Evolutionary conservation across 2,797 vertebrate species (phyloP).

Genomic region (Podarcis lilfordi): DNA sequence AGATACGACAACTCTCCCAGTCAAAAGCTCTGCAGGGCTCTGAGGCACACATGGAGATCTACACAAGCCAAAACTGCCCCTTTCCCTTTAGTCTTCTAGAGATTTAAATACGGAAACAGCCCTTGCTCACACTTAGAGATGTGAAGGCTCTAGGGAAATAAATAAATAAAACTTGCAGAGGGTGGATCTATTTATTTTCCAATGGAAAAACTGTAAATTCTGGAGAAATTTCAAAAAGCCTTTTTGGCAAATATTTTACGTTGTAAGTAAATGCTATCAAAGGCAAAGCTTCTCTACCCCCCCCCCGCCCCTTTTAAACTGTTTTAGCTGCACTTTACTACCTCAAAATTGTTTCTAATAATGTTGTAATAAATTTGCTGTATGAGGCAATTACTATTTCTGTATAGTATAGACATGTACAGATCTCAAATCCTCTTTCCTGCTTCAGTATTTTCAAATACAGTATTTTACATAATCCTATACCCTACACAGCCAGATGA

Average conservation of each 20-base stretch:
- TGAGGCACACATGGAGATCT: constrained; percentile 33
- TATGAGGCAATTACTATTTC: background rate
- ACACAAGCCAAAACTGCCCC: background rate
- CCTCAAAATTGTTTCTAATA: background rate
- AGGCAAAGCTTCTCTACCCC: background rate
- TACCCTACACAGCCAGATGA: background rate
- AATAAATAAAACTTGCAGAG: too few relatives aligned
- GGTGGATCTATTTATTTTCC: background rate
- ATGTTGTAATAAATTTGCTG: background rate
- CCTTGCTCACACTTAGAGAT: constrained; percentile 3
- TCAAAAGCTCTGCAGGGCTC: constrained; percentile 42
- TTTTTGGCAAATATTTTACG: background rate
- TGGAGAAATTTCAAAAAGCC: too few relatives aligned
- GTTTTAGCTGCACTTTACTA: background rate
- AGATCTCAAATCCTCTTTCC: background rate
- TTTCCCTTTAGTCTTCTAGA: background rate
- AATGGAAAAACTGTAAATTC: background rate
- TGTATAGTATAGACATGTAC: background rate
- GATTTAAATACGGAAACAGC: background rate
- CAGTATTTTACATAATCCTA: constrained; percentile 8
- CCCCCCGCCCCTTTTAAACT: background rate
- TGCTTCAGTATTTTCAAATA: background rate
- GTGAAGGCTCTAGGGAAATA: background rate
- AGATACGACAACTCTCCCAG: background rate
- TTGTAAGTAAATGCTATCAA: background rate